Evolutionary conservation across 35 echinoderm and acorn worm genomes (phyloP).

Genomic region (Ophiothrix spiculata): DNA sequence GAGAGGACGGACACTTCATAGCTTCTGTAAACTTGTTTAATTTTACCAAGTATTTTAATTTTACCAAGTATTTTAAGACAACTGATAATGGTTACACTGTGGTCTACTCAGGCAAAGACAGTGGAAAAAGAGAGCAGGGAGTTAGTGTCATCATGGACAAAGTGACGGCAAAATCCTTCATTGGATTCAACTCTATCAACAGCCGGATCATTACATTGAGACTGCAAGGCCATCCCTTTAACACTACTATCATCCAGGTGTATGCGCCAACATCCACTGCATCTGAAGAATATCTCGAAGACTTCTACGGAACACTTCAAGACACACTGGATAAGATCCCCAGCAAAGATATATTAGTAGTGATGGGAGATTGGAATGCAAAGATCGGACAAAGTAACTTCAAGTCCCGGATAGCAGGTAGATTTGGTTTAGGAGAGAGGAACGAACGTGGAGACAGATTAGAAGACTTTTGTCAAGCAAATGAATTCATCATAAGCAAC

Average conservation of each 20-base stretch:
- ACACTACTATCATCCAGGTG: constrained; percentile 19
- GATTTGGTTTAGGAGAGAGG: constrained; percentile 32
- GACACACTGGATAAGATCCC: constrained; percentile 22
- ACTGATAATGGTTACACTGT: constrained; percentile 19
- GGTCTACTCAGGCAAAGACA: constrained; percentile 29
- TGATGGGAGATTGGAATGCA: constrained; percentile 46
- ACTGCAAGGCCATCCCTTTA: constrained; percentile 17
- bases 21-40: too few species aligned
- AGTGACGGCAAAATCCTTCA: not conserved
- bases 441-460: constrained; percentile 52
- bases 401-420: not conserved
- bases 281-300: constrained; percentile 11
- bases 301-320: constrained; percentile 22
- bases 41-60: too few species aligned
- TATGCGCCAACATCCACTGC: constrained; percentile 39
- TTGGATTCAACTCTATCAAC: constrained; percentile 28
- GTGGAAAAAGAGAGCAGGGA: constrained; percentile 30
- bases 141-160: constrained; percentile 17
- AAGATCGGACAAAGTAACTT: constrained; percentile 39
- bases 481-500: constrained; percentile 23
- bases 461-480: constrained; percentile 21
- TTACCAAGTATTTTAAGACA: too few species aligned
- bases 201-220: constrained; percentile 16
- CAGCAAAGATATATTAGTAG: constrained; percentile 22
- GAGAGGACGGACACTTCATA: too few species aligned